Evolutionary conservation across 2,888 invertebrate genomes (phyloP).

Genomic region (Andrena bucephala): DNA sequence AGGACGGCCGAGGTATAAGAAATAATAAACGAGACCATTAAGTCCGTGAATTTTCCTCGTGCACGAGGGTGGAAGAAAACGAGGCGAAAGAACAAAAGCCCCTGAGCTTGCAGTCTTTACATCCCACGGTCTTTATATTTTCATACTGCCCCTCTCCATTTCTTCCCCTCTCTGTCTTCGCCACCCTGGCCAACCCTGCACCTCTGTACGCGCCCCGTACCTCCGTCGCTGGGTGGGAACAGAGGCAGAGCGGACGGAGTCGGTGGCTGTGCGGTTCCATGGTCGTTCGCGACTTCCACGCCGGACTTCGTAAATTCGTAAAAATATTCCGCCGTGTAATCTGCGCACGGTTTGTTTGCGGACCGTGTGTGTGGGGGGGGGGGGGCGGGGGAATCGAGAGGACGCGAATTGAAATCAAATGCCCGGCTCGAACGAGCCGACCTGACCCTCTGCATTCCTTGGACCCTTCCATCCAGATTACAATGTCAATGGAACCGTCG

Average conservation of each 20-base stretch:
- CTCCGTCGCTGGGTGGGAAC: not conserved
- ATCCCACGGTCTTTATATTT: constrained; percentile 73
- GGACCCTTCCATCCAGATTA: constrained; percentile 50
- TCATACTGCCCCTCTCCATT: constrained; percentile 59
- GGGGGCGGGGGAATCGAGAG: constrained; percentile 37
- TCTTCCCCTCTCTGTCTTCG: constrained; percentile 5
- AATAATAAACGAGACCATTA: constrained; percentile 84
- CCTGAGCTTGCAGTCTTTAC: constrained; percentile 75
- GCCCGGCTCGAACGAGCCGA: not conserved
- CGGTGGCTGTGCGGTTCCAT: not conserved
- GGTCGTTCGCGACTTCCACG: constrained; percentile 17
- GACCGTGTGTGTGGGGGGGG: not conserved
- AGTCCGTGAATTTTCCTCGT: constrained; percentile 78
- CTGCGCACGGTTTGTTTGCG: constrained; percentile 58
- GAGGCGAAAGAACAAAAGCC: constrained; percentile 73
- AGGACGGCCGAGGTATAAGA: constrained; percentile 78
- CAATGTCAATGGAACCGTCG: constrained; percentile 59
- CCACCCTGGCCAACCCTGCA: not conserved
- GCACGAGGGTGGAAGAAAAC: constrained; percentile 71
- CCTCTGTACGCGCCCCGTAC: not conserved
- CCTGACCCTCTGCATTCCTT: constrained; percentile 47
- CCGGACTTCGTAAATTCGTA: constrained; percentile 64
- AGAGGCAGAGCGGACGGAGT: not conserved
- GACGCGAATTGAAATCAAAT: constrained; percentile 60
- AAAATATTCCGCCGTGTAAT: constrained; percentile 63